Conservation (phyloP, 2,888 invertebrate species). For the Urechis unicinctus region DNA sequence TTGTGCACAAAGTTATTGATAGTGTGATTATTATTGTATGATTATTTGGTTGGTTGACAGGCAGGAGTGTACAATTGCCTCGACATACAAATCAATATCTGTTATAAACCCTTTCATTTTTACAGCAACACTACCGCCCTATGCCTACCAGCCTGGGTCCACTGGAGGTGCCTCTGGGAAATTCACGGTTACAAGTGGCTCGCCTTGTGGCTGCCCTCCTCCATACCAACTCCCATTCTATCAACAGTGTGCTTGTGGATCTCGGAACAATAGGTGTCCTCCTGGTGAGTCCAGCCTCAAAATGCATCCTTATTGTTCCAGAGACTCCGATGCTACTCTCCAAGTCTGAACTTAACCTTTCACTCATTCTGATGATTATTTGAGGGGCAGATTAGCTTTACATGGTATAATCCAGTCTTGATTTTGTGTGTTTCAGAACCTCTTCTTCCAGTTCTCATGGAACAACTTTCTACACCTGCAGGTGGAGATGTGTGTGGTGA, state of each 20-base stretch:
- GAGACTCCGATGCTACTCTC: no score
- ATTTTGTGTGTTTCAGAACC: slow-evolving; percentile 66
- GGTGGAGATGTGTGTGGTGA: slow-evolving; percentile 69
- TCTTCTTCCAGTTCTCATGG: slow-evolving; percentile 84
- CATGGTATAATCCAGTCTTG: background rate
- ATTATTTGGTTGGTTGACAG: no score
- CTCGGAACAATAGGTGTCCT: slow-evolving; percentile 57
- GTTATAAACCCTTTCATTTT: no score
- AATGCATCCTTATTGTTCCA: background rate
- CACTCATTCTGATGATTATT: no score
- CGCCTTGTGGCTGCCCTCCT: slow-evolving; percentile 72
- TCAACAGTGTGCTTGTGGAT: slow-evolving; percentile 62
- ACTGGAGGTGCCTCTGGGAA: slow-evolving; percentile 71
- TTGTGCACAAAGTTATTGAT: no score
- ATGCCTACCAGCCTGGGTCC: slow-evolving; percentile 67
- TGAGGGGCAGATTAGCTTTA: no score
- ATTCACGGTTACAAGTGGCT: slow-evolving; percentile 72
- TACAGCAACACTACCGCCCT: slow-evolving; percentile 53
- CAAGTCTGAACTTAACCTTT: no score
- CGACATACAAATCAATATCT: no score
- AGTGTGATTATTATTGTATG: no score
- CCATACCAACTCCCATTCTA: slow-evolving; percentile 63
- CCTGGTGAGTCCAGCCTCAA: slow-evolving; percentile 51
- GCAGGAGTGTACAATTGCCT: no score
- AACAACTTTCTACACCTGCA: slow-evolving; percentile 94